A percentile compares a stretch with the other conserved stretches of the same genome.
These are phyloP conservation scores for Eupeodes latifasciatus DNA, from an alignment of 2,888 invertebrate genomes.

Conservation along the genomic window DNA sequence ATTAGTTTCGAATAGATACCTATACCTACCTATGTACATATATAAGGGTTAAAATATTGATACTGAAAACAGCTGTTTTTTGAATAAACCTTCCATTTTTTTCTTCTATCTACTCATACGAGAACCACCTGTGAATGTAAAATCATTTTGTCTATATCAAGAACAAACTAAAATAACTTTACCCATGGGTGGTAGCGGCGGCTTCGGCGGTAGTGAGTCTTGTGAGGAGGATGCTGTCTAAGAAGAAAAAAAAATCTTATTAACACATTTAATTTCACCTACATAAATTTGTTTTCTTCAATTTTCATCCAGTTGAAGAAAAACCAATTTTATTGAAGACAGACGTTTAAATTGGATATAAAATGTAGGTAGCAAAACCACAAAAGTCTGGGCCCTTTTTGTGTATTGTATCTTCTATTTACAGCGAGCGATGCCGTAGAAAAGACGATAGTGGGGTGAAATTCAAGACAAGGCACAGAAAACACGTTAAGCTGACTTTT, in stretches of 20 bases:
- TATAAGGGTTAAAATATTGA: constrained; percentile 25
- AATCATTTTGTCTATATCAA: constrained; percentile 41
- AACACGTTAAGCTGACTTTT: constrained; percentile 60
- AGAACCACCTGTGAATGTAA: constrained; percentile 65
- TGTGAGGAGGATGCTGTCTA: constrained; percentile 42
- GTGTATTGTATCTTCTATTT: constrained; percentile 28
- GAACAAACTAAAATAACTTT: constrained; percentile 10
- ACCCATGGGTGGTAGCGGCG: not conserved
- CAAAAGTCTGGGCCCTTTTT: constrained; percentile 57
- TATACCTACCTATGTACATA: no score
- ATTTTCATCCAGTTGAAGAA: constrained; percentile 32
- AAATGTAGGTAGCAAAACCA: constrained; percentile 50
- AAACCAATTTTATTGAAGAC: constrained; percentile 61
- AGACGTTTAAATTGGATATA: constrained; percentile 51
- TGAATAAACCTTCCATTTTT: not conserved
- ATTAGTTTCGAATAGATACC: not conserved
- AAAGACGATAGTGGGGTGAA: constrained; percentile 1
- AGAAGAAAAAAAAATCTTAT: constrained; percentile 52
- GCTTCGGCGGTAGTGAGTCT: not conserved
- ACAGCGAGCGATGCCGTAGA: constrained; percentile 3
- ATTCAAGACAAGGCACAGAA: constrained; percentile 25
- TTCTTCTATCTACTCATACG: constrained; percentile 10
- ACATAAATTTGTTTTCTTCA: constrained; percentile 57
- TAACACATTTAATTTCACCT: constrained; percentile 76
- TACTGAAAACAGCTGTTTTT: constrained; percentile 58